phyloP scores from a whole-genome alignment of 2,888 invertebrate genomes.

The Embidobia sp. region DNA sequence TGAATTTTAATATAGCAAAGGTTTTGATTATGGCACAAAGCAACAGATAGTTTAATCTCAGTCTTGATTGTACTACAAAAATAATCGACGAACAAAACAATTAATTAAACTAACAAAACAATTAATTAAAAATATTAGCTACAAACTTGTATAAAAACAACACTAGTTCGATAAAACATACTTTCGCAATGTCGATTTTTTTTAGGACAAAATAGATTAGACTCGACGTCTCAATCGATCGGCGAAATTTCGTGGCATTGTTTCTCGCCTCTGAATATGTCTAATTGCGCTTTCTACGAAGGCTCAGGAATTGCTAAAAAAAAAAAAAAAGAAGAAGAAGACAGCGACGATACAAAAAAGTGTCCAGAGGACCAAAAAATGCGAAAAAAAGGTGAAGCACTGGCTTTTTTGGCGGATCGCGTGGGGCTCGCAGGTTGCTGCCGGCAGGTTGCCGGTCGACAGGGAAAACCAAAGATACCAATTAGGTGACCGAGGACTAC shows the following conservation, averaged over 20 bases:
- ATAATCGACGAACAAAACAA: too few relatives aligned
- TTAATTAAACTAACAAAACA: too few relatives aligned
- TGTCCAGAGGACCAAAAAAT: slow-evolving; percentile 7
- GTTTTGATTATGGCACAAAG: too few relatives aligned
- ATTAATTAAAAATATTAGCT: too few relatives aligned
- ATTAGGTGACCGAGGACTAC: slow-evolving; percentile 59
- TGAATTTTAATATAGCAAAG: too few relatives aligned
- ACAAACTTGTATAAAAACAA: too few relatives aligned
- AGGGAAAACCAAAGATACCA: slow-evolving; percentile 60
- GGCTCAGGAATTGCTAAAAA: not conserved
- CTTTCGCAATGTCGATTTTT: too few relatives aligned
- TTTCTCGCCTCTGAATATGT: slow-evolving; percentile 20
- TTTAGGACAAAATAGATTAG: too few relatives aligned
- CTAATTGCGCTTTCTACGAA: slow-evolving; percentile 15
- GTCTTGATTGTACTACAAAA: too few relatives aligned
- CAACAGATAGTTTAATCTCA: too few relatives aligned
- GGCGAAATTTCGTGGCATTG: slow-evolving; percentile 22
- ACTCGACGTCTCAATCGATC: slow-evolving; percentile 22
- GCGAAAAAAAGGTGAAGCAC: not conserved
- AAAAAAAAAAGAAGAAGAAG: not conserved
- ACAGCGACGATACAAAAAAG: not conserved
- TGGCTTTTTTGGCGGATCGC: slow-evolving; percentile 33
- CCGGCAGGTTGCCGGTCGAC: slow-evolving; percentile 2
- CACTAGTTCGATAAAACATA: too few relatives aligned
- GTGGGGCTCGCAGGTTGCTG: slow-evolving; percentile 30